Base-by-base conservation (phyloP, 2,888 invertebrate genomes). In the Sinopyrophorus schimmeli region DNA sequence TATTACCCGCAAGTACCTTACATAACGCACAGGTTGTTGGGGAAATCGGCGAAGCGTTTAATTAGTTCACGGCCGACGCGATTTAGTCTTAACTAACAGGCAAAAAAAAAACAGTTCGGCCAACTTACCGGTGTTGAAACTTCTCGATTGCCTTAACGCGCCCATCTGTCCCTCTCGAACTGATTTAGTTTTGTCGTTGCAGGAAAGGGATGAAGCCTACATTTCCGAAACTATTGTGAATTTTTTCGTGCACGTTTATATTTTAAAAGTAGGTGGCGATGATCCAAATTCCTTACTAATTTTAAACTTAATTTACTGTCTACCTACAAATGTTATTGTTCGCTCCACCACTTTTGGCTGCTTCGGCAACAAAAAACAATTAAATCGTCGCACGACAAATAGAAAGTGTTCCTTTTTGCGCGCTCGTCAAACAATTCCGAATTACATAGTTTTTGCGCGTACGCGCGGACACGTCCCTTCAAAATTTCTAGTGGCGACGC, bases 241-340 rank as follows among this genome's bases (percentile, higher is more conserved):
- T 39, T 30, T 32, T 44, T 30, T 34, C 39, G 28, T 16, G 9
- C 6, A 21, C 18, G 32, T 17, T 24, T 32, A 32, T 32, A 39
- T 47, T n/a, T 44, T 47, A 39, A 39, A 32, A 27, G 35, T 31
- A 26, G 31, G 39, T 47, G 47, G 47, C 47, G 28, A 23, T 12
- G 18, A 17, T 39, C 47, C 47, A 47, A 47, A 47, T 39, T 37
- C 31, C 47, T 9, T 20, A 23, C 39, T 47, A 47, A 39, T 30
- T 39, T 47, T 47, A 47, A 34, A 32, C 32, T 24, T 32, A 37
- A 39, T 32, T 39, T 32, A 30, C 11, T 32, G 30, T 15, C 39
- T 24, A 10, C 6, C 28, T 21, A 28, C 38, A 31, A 21, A 10
- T 27, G 26, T 32, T 43, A 43, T 34, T 43, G 43, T 43, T 43